These are phyloP conservation scores for Amphiprion percula DNA, from an alignment of 2,113 vertebrate species.

Conservation along the genomic window DNA sequence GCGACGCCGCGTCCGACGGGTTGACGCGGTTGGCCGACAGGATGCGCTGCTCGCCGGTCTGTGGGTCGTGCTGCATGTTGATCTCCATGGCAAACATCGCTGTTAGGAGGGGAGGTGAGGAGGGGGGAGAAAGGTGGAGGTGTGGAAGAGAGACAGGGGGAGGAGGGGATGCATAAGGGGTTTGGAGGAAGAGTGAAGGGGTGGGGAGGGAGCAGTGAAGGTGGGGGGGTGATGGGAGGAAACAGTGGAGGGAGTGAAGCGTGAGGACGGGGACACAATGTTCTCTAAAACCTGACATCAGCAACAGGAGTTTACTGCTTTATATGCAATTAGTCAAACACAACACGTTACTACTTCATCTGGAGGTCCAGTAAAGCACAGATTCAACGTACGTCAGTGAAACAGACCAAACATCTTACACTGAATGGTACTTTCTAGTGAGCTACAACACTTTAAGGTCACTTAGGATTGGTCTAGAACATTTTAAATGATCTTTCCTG, in stretches of 20 bases:
- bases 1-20: slow-evolving; percentile 90
- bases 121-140: slow-evolving; percentile 20
- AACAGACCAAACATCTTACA: neutral
- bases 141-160: neutral
- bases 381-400: neutral
- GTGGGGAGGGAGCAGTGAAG: slow-evolving; percentile 34
- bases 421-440: neutral
- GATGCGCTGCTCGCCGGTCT: slow-evolving; percentile 94
- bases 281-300: slow-evolving; percentile 29
- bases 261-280: slow-evolving; percentile 61
- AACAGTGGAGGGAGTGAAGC: slow-evolving; percentile 61
- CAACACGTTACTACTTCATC: neutral
- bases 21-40: slow-evolving; percentile 92
- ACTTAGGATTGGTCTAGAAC: too few relatives aligned
- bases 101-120: slow-evolving; percentile 85
- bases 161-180: slow-evolving; percentile 17
- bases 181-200: slow-evolving; percentile 35
- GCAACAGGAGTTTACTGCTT: neutral
- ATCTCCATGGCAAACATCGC: slow-evolving; percentile 99
- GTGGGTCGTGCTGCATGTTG: slow-evolving; percentile 96
- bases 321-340: slow-evolving; percentile 37
- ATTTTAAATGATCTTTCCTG: neutral
- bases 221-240: slow-evolving; percentile 38
- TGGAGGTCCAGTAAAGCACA: neutral
- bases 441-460: neutral